Evolutionary conservation across 2,888 invertebrate species (phyloP), one percentile per base, ranked within the genome.

Genomic region (Apeira syringaria): DNA sequence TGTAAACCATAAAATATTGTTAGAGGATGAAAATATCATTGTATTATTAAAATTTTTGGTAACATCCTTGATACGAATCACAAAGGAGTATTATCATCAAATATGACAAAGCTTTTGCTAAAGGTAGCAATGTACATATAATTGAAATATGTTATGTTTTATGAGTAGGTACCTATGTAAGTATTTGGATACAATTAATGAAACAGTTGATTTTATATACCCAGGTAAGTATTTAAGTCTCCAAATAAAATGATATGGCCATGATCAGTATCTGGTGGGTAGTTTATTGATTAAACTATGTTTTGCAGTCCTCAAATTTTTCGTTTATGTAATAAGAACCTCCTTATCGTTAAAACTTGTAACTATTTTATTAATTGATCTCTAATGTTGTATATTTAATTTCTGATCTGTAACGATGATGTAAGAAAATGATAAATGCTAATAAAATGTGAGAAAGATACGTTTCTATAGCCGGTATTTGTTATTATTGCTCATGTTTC

Each of bases 381-480:
- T 45, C 39, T 39, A 39, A 32, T 32, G 28, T 39, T 38, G n/a
- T 39, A 35, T 35, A 35, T 13, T 31, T 30, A 18, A 39, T 45
- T 34, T 31, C 28, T 35, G 34, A 22, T 39, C 12, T 28, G 33
- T 37, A 37, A 32, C 25, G 28, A 24, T 18, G 28, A 24, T 43
- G 12, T 35, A 31, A 20, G 17, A 35, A 11, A 10, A 28, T 33
- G 37, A 43, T 43, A 32, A 37, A 44, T 37, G 37, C 43, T 44
- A 29, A 24, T 33, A 33, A 44, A 32, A 44, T 45, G 44, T 38
- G 25, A 25, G 11, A 31, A 30, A 6, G 15, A 30, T 17, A 28
- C 27, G 40, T 29, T 30, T 29, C 29, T 41, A 24, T 20, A 24
- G 22, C 10, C 29, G 8, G 15, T 8, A 10, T 31, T 8, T 25